Evolutionary conservation across 2,113 vertebrate genomes (phyloP).

Genomic region (Phoenicopterus ruber): DNA sequence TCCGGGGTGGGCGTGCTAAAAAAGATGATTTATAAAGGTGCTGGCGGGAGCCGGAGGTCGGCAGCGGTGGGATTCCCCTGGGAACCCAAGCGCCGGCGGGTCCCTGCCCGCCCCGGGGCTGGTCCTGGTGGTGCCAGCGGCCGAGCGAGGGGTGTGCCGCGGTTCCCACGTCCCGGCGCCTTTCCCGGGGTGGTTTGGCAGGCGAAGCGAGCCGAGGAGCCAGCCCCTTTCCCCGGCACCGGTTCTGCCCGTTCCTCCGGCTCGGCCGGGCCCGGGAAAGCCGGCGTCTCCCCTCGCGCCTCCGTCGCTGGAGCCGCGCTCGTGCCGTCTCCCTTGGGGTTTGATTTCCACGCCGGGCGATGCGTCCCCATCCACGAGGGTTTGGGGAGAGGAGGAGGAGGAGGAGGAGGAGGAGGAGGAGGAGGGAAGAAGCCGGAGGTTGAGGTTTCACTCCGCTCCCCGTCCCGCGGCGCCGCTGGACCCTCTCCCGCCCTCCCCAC

Average conservation of each 20-base stretch:
- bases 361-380: accelerated
- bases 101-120: background rate
- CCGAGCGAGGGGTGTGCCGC: background rate
- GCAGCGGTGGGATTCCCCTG: background rate
- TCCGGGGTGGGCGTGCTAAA: accelerated
- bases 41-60: accelerated
- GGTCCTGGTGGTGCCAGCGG: background rate
- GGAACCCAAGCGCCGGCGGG: background rate
- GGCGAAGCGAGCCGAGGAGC: background rate
- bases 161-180: background rate
- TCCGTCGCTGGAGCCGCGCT: accelerated
- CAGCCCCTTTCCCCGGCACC: background rate
- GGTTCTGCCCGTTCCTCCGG: constrained; percentile 23
- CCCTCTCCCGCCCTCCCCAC: background rate
- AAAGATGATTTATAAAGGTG: background rate
- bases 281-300: background rate
- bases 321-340: background rate
- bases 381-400: background rate
- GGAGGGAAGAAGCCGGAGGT: background rate
- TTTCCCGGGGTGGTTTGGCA: background rate
- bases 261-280: background rate
- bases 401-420: background rate
- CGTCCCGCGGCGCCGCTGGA: accelerated
- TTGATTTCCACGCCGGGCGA: accelerated
- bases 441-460: background rate